Percentiles rank a stretch among this genome's conserved stretches.
Evolutionary conservation across 2,888 invertebrate genomes (phyloP).

Genomic region (Heliconius charithonia): DNA sequence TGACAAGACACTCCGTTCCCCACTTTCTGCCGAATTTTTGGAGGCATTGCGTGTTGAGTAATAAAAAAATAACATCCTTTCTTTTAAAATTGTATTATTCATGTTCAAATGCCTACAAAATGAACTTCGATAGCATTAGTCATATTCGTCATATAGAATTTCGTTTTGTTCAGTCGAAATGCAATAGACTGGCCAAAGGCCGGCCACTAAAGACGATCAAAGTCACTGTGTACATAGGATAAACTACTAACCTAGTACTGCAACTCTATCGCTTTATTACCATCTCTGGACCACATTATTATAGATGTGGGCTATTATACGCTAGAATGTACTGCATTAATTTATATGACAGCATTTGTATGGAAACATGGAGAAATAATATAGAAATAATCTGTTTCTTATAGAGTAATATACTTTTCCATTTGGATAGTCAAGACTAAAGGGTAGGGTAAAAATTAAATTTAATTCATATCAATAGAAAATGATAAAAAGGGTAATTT

Average conservation of each 20-base stretch:
- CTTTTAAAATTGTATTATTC: not conserved
- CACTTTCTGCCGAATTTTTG: too few species aligned
- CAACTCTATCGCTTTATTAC: slow-evolving; percentile 27
- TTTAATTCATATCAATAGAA: too few species aligned
- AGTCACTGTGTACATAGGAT: slow-evolving; percentile 55
- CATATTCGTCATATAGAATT: slow-evolving; percentile 54
- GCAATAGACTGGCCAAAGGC: slow-evolving; percentile 56
- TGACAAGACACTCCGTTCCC: too few species aligned
- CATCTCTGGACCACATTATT: slow-evolving; percentile 12
- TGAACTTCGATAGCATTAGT: slow-evolving; percentile 19
- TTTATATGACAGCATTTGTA: slow-evolving; percentile 3
- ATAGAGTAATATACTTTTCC: not conserved
- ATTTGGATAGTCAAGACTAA: not conserved
- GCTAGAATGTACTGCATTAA: slow-evolving; percentile 5
- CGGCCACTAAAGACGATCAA: slow-evolving; percentile 51
- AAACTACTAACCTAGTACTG: slow-evolving; percentile 32
- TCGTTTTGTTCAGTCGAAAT: slow-evolving; percentile 48
- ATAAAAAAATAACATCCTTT: too few species aligned
- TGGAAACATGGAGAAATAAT: not conserved
- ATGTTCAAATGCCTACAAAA: slow-evolving; percentile 6
- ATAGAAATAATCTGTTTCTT: not conserved
- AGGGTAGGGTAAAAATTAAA: too few species aligned
- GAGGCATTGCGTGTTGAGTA: too few species aligned
- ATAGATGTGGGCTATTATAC: not conserved
- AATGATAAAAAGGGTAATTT: too few species aligned